phyloP scores from a whole-genome alignment of 2,113 vertebrate species.

The Zosterops pallidus region DNA sequence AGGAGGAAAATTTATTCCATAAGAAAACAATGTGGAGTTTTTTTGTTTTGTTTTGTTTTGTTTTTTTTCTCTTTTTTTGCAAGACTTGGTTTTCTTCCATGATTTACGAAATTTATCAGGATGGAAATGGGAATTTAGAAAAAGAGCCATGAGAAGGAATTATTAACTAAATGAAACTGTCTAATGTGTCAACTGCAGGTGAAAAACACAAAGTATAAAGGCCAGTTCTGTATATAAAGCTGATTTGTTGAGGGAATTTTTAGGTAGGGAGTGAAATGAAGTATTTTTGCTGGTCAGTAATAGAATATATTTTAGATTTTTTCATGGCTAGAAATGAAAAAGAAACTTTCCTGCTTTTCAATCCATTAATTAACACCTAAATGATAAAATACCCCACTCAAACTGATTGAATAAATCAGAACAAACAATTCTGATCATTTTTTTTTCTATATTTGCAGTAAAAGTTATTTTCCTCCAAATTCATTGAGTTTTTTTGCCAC shows the following conservation, averaged over 20 bases:
- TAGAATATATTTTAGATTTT: background rate
- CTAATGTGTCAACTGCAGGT: background rate
- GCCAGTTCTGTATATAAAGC: background rate
- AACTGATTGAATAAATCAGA: background rate
- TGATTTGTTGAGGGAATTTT: background rate
- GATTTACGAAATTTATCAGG: background rate
- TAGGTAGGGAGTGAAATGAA: background rate
- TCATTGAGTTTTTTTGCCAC: background rate
- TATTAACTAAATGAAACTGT: background rate
- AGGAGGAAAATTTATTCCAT: background rate
- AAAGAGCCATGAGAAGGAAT: background rate
- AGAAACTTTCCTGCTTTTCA: background rate
- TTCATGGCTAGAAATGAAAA: background rate
- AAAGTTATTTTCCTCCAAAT: background rate
- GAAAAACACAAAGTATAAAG: background rate
- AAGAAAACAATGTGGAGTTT: rapidly evolving
- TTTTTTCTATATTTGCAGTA: background rate
- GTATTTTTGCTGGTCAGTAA: background rate
- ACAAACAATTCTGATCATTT: background rate
- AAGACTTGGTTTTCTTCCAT: background rate
- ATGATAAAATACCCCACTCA: background rate
- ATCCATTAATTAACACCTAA: background rate
- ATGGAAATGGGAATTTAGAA: background rate
- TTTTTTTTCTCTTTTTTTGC: rapidly evolving
- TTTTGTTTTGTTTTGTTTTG: rapidly evolving